A percentile compares a stretch with the other conserved stretches of the same genome.
Conservation (phyloP, 2,888 invertebrate genomes). For the Limnephilus auricula region DNA sequence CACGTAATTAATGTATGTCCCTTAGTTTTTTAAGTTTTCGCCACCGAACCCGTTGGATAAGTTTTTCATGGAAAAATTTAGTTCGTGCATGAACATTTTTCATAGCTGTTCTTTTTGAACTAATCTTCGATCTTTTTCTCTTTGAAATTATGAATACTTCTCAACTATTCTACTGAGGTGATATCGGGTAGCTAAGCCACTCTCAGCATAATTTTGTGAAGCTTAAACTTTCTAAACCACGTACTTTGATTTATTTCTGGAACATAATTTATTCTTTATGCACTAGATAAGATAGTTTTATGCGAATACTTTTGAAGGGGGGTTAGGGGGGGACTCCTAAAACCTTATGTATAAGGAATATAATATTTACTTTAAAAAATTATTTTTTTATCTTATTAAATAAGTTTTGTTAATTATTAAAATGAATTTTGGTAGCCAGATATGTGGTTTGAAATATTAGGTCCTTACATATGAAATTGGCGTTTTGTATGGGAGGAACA, state of each 20-base stretch:
- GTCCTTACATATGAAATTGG: no score
- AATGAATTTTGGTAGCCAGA: no score
- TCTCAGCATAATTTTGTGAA: background rate
- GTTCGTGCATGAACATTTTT: background rate
- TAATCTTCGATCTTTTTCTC: conserved; percentile 2
- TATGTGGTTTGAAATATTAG: no score
- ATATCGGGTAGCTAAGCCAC: background rate
- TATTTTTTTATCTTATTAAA: no score
- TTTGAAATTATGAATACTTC: background rate
- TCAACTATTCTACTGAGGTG: background rate
- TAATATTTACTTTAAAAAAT: no score
- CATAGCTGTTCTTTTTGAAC: background rate
- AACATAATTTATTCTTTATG: background rate
- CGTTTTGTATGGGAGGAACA: no score
- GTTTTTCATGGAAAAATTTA: background rate
- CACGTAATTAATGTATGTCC: no score
- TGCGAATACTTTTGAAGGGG: background rate
- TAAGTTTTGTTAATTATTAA: no score
- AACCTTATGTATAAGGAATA: no score
- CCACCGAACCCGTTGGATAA: background rate
- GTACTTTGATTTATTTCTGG: background rate
- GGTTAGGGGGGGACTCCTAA: no score
- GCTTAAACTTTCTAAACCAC: background rate
- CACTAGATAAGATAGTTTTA: background rate
- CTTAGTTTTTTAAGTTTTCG: background rate